Conservation (phyloP, 2,113 vertebrate species). For the Myxocyprinus asiaticus region DNA sequence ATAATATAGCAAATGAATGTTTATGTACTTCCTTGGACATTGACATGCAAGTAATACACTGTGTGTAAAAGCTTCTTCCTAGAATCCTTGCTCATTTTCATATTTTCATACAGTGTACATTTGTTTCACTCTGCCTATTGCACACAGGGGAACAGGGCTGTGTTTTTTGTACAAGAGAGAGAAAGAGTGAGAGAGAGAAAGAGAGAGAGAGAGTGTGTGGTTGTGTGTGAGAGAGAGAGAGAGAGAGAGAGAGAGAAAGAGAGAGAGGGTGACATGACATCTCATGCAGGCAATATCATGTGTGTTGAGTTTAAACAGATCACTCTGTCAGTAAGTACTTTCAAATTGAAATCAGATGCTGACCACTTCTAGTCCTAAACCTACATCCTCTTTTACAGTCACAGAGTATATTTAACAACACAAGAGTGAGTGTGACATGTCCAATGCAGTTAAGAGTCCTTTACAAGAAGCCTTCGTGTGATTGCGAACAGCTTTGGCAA, state of each 20-base stretch:
- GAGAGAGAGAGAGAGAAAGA: slow-evolving; percentile 1
- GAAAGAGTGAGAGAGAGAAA: background rate
- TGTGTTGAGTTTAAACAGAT: slow-evolving; percentile 48
- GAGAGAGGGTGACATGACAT: slow-evolving; percentile 16
- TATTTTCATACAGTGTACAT: background rate
- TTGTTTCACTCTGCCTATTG: slow-evolving; percentile 1
- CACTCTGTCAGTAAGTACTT: slow-evolving; percentile 35
- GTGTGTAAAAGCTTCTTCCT: background rate
- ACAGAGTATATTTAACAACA: slow-evolving; percentile 20
- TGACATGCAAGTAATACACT: too few species aligned
- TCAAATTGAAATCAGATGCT: slow-evolving; percentile 49
- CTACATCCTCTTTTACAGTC: slow-evolving; percentile 25
- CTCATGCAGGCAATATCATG: slow-evolving; percentile 32
- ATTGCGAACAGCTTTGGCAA: slow-evolving; percentile 33
- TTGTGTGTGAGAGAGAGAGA: too few species aligned
- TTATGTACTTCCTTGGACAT: background rate
- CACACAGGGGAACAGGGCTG: slow-evolving; percentile 3
- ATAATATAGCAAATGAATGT: background rate
- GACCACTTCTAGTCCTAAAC: slow-evolving; percentile 28
- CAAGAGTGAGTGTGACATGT: slow-evolving; percentile 17
- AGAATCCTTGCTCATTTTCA: background rate
- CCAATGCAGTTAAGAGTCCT: slow-evolving; percentile 19
- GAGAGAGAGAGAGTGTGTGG: background rate
- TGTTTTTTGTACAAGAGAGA: background rate
- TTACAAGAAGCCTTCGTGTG: slow-evolving; percentile 16